These are phyloP conservation scores for Merodon equestris DNA, from an alignment of 2,888 invertebrate species.

Conservation along the genomic window DNA sequence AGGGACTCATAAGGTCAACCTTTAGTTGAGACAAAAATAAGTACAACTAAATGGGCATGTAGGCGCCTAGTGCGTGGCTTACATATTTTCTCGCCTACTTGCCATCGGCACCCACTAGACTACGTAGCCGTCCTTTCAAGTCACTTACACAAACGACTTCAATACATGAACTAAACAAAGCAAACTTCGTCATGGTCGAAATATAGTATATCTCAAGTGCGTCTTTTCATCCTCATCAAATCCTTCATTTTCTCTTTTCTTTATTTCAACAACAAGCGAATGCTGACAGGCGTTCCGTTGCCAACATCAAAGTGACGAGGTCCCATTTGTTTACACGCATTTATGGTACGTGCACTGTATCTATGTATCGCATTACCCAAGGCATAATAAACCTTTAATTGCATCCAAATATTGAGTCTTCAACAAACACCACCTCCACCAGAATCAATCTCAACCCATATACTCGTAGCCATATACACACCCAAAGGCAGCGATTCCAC, in stretches of 20 bases:
- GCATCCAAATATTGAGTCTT: conserved; percentile 68
- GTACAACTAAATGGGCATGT: too few species aligned
- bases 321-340: conserved; percentile 39
- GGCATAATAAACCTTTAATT: conserved; percentile 67
- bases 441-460: too few species aligned
- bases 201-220: background rate
- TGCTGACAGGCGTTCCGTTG: conserved; percentile 7
- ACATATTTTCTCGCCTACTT: too few species aligned
- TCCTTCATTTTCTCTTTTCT: too few species aligned
- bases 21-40: too few species aligned
- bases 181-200: background rate
- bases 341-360: conserved; percentile 15
- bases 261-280: conserved; percentile 10
- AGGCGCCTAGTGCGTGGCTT: too few species aligned
- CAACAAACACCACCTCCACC: conserved; percentile 38
- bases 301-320: conserved; percentile 55
- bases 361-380: conserved; percentile 31
- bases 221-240: conserved; percentile 1
- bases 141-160: background rate
- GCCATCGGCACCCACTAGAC: too few species aligned
- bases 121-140: too few species aligned
- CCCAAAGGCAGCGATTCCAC: too few species aligned
- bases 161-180: background rate
- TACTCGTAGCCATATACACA: too few species aligned
- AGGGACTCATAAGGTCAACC: too few species aligned